phyloP scores from a whole-genome alignment of 35 echinoderm and acorn worm genomes.

The Apostichopus parvimensis region DNA sequence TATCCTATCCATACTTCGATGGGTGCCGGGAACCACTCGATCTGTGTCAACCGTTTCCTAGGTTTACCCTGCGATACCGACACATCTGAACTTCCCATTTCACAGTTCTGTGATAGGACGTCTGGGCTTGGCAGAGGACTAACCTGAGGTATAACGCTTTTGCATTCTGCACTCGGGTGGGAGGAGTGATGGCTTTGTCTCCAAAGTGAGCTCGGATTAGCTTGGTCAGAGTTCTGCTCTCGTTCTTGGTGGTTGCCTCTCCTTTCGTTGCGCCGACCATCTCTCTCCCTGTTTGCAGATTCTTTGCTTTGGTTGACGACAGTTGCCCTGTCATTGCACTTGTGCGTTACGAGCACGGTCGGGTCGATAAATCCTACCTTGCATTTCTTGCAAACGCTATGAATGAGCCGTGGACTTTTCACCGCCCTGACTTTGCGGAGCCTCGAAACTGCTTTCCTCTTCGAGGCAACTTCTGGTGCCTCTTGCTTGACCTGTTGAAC shows the following conservation, averaged over 20 bases:
- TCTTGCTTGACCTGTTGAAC: not conserved
- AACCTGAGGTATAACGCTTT: not conserved
- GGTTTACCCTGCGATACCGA: not conserved
- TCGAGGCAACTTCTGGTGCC: not conserved
- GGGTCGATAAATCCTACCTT: not conserved
- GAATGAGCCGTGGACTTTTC: not conserved
- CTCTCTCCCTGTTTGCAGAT: not conserved
- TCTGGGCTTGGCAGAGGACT: not conserved
- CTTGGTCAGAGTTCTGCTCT: not conserved
- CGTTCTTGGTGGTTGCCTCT: not conserved
- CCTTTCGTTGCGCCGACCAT: not conserved
- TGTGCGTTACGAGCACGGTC: not conserved
- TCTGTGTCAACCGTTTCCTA: not conserved
- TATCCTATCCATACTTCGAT: not conserved
- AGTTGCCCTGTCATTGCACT: not conserved
- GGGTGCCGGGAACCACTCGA: slow-evolving; percentile 16
- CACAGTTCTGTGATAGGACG: not conserved
- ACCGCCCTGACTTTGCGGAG: not conserved
- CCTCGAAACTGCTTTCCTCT: not conserved
- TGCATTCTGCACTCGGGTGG: not conserved
- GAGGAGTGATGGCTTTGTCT: not conserved
- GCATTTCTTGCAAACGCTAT: not conserved
- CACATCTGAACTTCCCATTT: not conserved
- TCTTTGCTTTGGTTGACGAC: not conserved
- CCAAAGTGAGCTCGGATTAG: not conserved